Conservation (phyloP, 2,888 invertebrate species). For the Lithosia quadra region DNA sequence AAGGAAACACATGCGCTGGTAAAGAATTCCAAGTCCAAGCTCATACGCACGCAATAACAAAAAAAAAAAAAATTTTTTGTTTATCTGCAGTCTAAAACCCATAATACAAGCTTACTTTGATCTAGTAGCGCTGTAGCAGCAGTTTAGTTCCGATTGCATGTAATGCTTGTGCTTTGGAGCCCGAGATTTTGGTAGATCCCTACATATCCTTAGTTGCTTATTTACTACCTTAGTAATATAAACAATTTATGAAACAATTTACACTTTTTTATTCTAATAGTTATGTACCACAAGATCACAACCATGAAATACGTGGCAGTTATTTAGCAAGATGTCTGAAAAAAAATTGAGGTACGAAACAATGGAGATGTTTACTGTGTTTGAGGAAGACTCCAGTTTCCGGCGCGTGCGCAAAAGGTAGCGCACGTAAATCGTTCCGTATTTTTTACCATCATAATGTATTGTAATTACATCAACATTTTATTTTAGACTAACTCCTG, state of each 20-base stretch:
- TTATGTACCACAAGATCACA: conserved; percentile 9
- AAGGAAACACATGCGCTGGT: too few species aligned
- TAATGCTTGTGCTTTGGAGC: too few species aligned
- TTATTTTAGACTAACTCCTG: neutral
- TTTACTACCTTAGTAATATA: neutral
- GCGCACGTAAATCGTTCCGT: conserved; percentile 51
- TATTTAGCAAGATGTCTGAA: conserved; percentile 16
- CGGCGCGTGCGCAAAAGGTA: conserved; percentile 33
- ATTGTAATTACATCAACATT: conserved; percentile 39
- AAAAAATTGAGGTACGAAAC: conserved; percentile 24
- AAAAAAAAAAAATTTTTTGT: too few species aligned
- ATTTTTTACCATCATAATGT: conserved; percentile 38
- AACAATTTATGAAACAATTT: neutral
- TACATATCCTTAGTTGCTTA: too few species aligned
- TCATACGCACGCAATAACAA: too few species aligned
- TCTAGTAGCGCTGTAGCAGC: neutral
- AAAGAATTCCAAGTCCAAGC: too few species aligned
- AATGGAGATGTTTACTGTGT: conserved; percentile 43
- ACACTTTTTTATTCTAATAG: neutral
- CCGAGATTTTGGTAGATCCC: too few species aligned
- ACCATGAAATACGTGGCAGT: conserved; percentile 11
- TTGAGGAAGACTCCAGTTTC: conserved; percentile 58
- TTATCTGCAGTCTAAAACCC: too few species aligned
- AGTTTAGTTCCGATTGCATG: too few species aligned
- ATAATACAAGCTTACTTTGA: too few species aligned